Conservation (phyloP, 2,888 invertebrate species). For the Drosophila prolongata region DNA sequence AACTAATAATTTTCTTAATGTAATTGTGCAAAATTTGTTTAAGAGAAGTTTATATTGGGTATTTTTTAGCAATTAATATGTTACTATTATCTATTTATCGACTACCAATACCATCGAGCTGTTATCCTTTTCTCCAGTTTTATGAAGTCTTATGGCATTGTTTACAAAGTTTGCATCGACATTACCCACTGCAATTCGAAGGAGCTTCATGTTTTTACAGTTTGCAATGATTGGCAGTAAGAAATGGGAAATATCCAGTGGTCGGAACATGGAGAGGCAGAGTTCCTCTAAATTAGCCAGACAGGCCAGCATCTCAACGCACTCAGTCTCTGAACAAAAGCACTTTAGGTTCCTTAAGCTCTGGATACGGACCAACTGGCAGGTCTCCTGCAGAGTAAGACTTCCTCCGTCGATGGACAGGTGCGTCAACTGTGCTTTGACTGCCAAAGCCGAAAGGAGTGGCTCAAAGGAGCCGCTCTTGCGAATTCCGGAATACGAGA, state of each 20-base stretch:
- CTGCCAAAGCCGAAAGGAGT: conserved; percentile 43
- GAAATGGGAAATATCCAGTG: conserved; percentile 50
- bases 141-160: conserved; percentile 26
- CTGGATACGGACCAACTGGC: conserved; percentile 47
- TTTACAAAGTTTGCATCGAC: conserved; percentile 36
- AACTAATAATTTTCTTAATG: too few relatives aligned
- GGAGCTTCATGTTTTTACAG: conserved; percentile 42
- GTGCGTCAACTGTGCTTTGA: conserved; percentile 36
- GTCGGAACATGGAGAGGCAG: conserved; percentile 60
- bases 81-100: not conserved
- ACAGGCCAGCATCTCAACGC: conserved; percentile 43
- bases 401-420: conserved; percentile 64
- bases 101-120: not conserved
- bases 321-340: conserved; percentile 50
- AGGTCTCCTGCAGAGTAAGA: conserved; percentile 41
- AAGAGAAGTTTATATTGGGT: too few relatives aligned
- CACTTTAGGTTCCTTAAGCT: conserved; percentile 56
- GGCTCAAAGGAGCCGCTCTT: conserved; percentile 54
- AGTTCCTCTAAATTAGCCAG: conserved; percentile 49
- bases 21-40: too few relatives aligned
- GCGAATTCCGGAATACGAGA: conserved; percentile 54
- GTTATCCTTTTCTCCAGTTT: not conserved
- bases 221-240: conserved; percentile 43
- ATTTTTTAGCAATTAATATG: too few relatives aligned
- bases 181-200: conserved; percentile 50